Base-by-base conservation (phyloP, 2,888 invertebrate species). In the Parasteatoda lunata region DNA sequence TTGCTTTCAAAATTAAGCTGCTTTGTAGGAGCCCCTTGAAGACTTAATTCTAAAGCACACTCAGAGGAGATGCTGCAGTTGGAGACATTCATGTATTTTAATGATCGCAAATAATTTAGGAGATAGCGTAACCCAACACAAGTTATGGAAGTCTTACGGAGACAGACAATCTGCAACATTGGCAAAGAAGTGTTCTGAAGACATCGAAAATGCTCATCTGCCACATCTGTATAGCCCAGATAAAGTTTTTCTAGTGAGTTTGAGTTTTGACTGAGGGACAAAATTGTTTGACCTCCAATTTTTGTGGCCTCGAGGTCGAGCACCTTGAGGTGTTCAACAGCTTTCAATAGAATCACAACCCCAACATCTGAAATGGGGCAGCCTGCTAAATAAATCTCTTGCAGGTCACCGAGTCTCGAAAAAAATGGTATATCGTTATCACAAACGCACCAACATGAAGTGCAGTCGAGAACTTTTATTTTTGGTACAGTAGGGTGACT, bases 371-470 rank as follows among this genome's bases (percentile, higher is more conserved):
- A 72, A n/a, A 88, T 77, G 3, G 77, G 68, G n/a, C 88, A 88
- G 0, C 77, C 77, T 0, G 81, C 80, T 52, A 88, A 30, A 51
- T 84, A 88, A 5, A 88, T 70, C 52, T 88, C 88, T 64, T 84
- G 84, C 11, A 88, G 48, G 76, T 88, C 88, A 45, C 73, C 72
- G 9, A 88, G 81, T 30, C 88, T 66, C 4, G 84, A 84, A 51
- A 88, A 84, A 47, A 88, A 84, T 0, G 84, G 84, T 59, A 88
- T 72, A 59, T 88, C 88, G 48, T 84, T 76, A 59, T 88, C 84
- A 13, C 49, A 30, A 45, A 88, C 48, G 69, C 88, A 84, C 88
- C 88, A 88, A 59, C 88, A 88, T 5, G 80, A 77, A 30, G 69
- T 88, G 51, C 80, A 84, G 59, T 88, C 88, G 5, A 88, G 65